phyloP scores from a whole-genome alignment of 2,888 invertebrate species.

The Mamestra brassicae region DNA sequence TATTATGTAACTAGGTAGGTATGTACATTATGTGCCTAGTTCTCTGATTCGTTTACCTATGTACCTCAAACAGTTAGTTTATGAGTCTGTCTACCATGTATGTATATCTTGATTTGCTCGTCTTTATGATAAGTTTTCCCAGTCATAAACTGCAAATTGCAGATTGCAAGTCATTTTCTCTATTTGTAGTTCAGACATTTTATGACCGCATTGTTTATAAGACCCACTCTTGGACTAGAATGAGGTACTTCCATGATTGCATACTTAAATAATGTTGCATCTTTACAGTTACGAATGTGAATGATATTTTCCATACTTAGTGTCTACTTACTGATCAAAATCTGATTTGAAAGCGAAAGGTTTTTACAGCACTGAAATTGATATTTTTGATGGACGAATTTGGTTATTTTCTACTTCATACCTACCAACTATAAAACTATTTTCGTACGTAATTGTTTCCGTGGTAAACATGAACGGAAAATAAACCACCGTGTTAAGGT shows the following conservation, averaged over 20 bases:
- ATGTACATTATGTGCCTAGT: neutral
- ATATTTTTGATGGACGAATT: no score
- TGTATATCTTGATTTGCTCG: neutral
- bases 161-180: neutral
- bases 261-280: no score
- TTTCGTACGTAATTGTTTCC: neutral
- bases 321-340: no score
- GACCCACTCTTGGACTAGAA: neutral
- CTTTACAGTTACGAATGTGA: no score
- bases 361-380: no score
- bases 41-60: neutral
- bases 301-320: no score
- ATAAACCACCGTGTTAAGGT: constrained; percentile 1
- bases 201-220: neutral
- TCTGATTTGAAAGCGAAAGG: no score
- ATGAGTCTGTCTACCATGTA: neutral
- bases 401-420: no score
- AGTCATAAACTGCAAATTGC: neutral
- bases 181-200: neutral
- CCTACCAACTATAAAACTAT: constrained; percentile 4
- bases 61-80: neutral
- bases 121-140: neutral
- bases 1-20: neutral
- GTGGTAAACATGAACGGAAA: neutral
- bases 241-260: no score